Base-by-base conservation (phyloP, 2,113 vertebrate genomes). In the Calyptomena viridis region DNA sequence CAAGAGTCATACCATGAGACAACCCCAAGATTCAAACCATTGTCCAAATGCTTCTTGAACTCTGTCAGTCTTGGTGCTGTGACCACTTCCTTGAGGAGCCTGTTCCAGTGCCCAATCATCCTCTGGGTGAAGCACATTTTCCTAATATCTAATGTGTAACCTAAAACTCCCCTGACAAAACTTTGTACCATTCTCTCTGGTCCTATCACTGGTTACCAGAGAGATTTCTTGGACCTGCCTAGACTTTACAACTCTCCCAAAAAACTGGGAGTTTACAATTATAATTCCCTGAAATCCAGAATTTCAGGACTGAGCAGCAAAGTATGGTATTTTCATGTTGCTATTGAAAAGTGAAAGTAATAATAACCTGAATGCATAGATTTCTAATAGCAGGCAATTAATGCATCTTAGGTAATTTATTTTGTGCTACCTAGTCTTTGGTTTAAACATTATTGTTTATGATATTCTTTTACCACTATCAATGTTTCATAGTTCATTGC, bases 51-150 rank as follows among this genome's bases (percentile, higher is more conserved):
- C 15, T 47, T 47, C 40, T 63, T 63, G 30, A 63, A 8, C 8
- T 68, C 16, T 31, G 8, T 33, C n/a, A 40, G n/a, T 6, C 5
- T 55, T 66, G 67, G 22, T 37, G 42, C 39, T 33, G 30, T 22
- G 8, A 49, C 5, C 10, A 28, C 5, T 44, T 12, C 25, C 24
- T 18, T 23, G 8, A 8, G 14, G 12, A 8, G 0, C 5, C 14
- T 50, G 2, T 59, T 59, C 8, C 19, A 52, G 22, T 44, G 9
- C 23, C 10, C 23, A 66, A 4, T 1, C 10, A 59, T 5, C 4
- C 12, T 52, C 22, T 52, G 27, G 4, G 8, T 19, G 9, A 52
- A 16, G 21, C 12, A 44, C 2, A 5, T 50, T 52, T 52, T 46
- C 19, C 10, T 39, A 39, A 17, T 37, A 50, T 27, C 17, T 23